These are phyloP conservation scores for Araneus ventricosus DNA, from an alignment of 1,140 invertebrate genomes.

Conservation along the genomic window DNA sequence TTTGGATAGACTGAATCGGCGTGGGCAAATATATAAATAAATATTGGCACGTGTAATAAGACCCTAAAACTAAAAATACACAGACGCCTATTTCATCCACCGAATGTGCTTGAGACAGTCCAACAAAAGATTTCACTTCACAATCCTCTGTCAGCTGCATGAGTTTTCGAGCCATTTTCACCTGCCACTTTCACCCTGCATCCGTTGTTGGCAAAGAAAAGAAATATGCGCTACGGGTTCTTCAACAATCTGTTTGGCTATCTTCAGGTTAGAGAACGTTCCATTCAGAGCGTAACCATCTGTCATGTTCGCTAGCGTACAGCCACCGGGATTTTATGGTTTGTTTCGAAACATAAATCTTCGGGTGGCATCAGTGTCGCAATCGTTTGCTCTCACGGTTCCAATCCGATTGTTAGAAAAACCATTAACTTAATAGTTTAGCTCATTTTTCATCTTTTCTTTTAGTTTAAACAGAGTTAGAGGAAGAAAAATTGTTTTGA, in stretches of 20 bases:
- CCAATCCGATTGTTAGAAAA: conserved; percentile 4
- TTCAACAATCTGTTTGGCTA: not conserved
- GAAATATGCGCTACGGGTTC: not conserved
- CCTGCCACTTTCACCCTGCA: not conserved
- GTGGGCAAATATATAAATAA: no score
- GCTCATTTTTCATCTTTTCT: not conserved
- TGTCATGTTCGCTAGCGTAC: conserved; percentile 13
- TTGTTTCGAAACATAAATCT: conserved; percentile 30
- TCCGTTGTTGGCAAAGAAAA: not conserved
- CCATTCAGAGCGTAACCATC: conserved; percentile 9
- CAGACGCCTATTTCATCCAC: not conserved
- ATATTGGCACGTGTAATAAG: not conserved
- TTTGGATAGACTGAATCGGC: no score
- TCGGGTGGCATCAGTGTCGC: conserved; percentile 23
- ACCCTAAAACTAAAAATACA: not conserved
- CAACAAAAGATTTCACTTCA: not conserved
- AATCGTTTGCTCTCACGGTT: conserved; percentile 29
- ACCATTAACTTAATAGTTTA: not conserved
- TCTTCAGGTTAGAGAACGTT: not conserved
- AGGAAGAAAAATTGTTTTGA: not conserved
- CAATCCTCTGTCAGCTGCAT: not conserved
- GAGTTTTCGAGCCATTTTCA: not conserved
- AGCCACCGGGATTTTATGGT: not conserved
- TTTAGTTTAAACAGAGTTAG: not conserved
- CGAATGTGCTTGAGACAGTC: not conserved